Percentiles rank a stretch among this genome's conserved stretches.
Evolutionary conservation across 92 coral and sea anemone genomes (phyloP).

Genomic region (Hydrozoanthus gracilis): DNA sequence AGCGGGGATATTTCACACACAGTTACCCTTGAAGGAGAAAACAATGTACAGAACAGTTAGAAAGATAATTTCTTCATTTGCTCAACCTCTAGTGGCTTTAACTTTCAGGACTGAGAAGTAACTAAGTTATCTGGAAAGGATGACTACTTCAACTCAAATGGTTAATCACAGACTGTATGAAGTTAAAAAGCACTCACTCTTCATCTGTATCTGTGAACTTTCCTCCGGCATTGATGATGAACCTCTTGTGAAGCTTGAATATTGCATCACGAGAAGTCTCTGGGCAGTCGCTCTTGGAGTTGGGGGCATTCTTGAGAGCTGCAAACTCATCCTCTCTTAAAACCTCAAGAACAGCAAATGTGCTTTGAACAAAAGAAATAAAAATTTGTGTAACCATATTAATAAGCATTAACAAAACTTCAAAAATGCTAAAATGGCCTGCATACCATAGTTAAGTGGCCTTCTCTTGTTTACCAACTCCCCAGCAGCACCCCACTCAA

Average conservation of each 20-base stretch:
- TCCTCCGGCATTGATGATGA: constrained; percentile 84
- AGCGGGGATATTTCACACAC: constrained; percentile 87
- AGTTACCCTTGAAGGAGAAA: not conserved
- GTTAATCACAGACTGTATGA: not conserved
- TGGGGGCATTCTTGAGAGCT: constrained; percentile 89
- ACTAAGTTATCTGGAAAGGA: not conserved
- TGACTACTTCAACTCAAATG: not conserved
- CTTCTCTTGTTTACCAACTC: not conserved
- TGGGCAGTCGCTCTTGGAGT: constrained; percentile 84
- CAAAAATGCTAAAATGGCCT: no score
- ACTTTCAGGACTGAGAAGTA: not conserved
- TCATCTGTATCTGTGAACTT: constrained; percentile 78
- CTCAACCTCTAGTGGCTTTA: not conserved
- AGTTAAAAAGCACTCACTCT: constrained; percentile 29
- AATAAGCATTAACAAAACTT: no score
- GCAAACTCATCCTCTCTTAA: constrained; percentile 91
- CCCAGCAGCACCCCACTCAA: not conserved
- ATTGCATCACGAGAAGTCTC: constrained; percentile 77
- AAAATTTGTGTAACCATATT: not conserved
- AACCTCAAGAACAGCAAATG: constrained; percentile 92
- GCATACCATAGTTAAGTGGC: no score
- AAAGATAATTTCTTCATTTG: not conserved
- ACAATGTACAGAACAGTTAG: not conserved
- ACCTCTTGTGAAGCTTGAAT: constrained; percentile 76
- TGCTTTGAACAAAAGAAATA: constrained; percentile 52